These are phyloP conservation scores for Dinothrombium tinctorium DNA, from an alignment of 1,140 invertebrate species.

Conservation along the genomic window DNA sequence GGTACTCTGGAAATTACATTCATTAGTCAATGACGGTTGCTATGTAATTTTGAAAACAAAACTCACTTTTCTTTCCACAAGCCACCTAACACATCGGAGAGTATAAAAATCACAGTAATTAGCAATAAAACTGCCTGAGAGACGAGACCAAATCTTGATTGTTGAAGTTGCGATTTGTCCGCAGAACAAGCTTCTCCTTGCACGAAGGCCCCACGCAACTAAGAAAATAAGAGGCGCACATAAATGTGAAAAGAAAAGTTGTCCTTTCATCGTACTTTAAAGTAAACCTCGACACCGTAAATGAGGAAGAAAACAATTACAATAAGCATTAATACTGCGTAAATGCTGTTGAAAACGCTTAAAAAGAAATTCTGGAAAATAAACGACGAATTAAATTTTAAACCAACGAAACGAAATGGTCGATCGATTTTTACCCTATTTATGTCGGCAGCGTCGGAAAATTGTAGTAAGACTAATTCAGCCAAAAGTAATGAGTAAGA, in stretches of 20 bases:
- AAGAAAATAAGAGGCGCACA: neutral
- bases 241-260: neutral
- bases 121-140: conserved; percentile 64
- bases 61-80: conserved; percentile 70
- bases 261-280: conserved; percentile 40
- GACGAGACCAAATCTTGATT: conserved; percentile 60
- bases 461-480: conserved; percentile 44
- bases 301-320: conserved; percentile 80
- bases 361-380: conserved; percentile 12
- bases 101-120: conserved; percentile 59
- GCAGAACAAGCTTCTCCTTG: conserved; percentile 11
- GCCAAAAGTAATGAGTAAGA: conserved; percentile 58
- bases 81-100: conserved; percentile 64
- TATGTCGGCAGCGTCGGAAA: conserved; percentile 33
- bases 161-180: conserved; percentile 56
- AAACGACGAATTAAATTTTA: neutral
- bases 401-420: neutral
- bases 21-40: neutral
- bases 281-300: conserved; percentile 80
- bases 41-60: neutral
- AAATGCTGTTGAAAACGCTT: conserved; percentile 67
- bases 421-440: conserved; percentile 26
- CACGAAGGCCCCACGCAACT: conserved; percentile 15
- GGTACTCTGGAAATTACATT: conserved; percentile 37
- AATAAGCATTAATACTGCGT: conserved; percentile 64